Evolutionary conservation across 2,888 invertebrate species (phyloP).

Genomic region (Cactoblastis cactorum): DNA sequence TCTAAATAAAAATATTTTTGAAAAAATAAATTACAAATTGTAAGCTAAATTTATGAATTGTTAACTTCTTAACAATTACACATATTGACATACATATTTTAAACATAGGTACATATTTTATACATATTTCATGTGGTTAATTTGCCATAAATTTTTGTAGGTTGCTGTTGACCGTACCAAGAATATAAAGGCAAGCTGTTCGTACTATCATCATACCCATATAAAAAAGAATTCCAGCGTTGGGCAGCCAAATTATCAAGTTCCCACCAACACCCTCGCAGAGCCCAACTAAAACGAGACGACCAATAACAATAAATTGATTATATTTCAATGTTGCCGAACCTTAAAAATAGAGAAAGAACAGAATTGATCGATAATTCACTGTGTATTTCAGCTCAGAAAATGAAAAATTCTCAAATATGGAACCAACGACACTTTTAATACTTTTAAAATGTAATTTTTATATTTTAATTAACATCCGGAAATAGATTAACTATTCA

Average conservation of each 20-base stretch:
- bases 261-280: conserved; percentile 2
- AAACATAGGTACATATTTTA: too few species aligned
- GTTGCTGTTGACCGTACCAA: not conserved
- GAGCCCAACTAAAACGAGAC: not conserved
- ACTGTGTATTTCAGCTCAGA: too few species aligned
- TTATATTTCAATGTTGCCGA: not conserved
- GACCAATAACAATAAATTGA: conserved; percentile 5
- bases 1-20: too few species aligned
- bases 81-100: too few species aligned
- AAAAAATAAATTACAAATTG: too few species aligned
- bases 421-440: not conserved
- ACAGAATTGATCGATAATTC: not conserved
- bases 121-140: not conserved
- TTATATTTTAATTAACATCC: too few species aligned
- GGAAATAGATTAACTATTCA: too few species aligned
- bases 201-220: not conserved
- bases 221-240: not conserved
- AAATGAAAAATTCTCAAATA: not conserved
- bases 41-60: too few species aligned
- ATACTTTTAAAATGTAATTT: too few species aligned
- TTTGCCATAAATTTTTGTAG: not conserved
- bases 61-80: too few species aligned
- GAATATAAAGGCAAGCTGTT: too few species aligned
- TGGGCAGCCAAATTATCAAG: not conserved
- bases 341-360: not conserved